Evolutionary conservation across 2,888 invertebrate species (phyloP).

Genomic region (Gerris lacustris): DNA sequence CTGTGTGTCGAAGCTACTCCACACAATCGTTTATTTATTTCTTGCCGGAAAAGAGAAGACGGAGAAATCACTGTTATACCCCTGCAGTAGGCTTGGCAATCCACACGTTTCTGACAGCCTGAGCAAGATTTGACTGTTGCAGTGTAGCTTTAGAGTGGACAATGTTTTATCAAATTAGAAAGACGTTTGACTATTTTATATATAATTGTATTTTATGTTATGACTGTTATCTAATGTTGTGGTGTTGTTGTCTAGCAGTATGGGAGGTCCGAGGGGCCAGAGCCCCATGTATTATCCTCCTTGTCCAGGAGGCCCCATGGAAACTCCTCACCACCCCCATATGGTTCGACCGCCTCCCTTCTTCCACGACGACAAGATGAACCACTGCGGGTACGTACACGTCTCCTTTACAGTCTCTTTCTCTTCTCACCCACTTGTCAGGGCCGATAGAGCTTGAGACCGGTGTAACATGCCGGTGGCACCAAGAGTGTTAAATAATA

Average conservation of each 20-base stretch:
- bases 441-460: too few relatives aligned
- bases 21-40: too few relatives aligned
- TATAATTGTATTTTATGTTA: background rate
- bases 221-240: background rate
- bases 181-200: background rate
- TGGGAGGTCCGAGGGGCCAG: constrained; percentile 34
- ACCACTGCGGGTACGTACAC: constrained; percentile 28
- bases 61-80: too few relatives aligned
- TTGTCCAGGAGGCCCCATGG: constrained; percentile 28
- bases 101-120: too few relatives aligned
- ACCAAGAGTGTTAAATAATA: too few relatives aligned
- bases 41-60: too few relatives aligned
- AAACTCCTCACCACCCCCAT: constrained; percentile 29
- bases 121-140: too few relatives aligned
- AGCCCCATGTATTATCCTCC: constrained; percentile 34
- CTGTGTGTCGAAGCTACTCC: too few relatives aligned
- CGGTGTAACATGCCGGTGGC: too few relatives aligned
- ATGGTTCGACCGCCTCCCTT: constrained; percentile 33
- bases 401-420: background rate
- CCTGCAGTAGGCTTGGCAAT: too few relatives aligned
- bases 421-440: background rate
- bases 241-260: constrained; percentile 26
- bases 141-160: background rate
- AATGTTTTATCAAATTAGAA: background rate
- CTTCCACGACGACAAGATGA: constrained; percentile 33